Base-by-base conservation (phyloP, 2,113 vertebrate species). In the Sula dactylatra region DNA sequence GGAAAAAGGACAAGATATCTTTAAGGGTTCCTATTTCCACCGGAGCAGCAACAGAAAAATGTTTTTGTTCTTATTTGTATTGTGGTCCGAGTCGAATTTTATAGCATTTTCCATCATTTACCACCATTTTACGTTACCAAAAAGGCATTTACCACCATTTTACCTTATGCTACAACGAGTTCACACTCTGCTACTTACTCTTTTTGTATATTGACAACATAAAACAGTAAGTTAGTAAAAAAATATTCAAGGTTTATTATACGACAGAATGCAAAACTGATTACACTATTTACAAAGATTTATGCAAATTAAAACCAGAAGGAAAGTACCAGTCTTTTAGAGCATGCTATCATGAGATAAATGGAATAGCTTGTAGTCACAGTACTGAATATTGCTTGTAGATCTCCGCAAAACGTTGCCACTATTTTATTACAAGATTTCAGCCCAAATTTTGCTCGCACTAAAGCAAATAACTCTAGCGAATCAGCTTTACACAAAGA, bases 321-420 rank as follows among this genome's bases (percentile, higher is more conserved):
- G 13, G 27, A n/a, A 82, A 82, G 14, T 8, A 38, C 5, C 0
- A 15, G 4, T 31, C 16, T 34, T 44, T 18, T 19, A 73, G 1
- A 29, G 44, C 36, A 70, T 36, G 29, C 3, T 18, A 14, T 2
- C 5, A 10, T 0, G 11, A 13, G 6, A 40, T 1, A 5, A 82
- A 70, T 5, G 7, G 11, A 55, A 13, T 2, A 32, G 42, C 10
- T 44, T 19, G 31, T 26, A 29, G 5, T 11, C 20, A 16, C 1
- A 36, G 20, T 13, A 65, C 22, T 13, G 24, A 38, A 6, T 6
- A 72, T 1, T 13, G 16, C 21, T 77, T 62, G 31, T 9, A 13
- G 3, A 55, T 27, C 6, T 77, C 17, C 3, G 6, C 26, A 44
- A 74, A 82, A 73, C 6, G 1, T 17, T 2, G 4, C 7, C 12